Evolutionary conservation across 2,797 vertebrate species (phyloP).

Genomic region (Enteromius fasciolatus): DNA sequence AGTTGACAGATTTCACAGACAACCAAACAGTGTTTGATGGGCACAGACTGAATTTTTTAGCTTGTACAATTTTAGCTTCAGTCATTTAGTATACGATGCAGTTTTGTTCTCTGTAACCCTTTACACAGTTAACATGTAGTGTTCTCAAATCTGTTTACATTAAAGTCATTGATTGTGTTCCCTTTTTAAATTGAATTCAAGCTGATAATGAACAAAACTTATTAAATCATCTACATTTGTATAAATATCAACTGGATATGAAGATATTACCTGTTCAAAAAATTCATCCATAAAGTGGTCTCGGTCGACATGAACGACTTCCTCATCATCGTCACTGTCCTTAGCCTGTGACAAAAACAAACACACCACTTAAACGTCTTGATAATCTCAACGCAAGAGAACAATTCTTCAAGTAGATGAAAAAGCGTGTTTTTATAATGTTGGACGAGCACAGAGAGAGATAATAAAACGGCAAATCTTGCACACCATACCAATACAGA

Average conservation of each 20-base stretch:
- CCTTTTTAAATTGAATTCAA: background rate
- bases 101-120: background rate
- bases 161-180: background rate
- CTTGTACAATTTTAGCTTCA: background rate
- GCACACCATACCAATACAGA: background rate
- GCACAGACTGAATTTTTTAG: background rate
- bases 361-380: background rate
- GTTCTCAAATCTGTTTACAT: background rate
- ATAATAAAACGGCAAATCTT: background rate
- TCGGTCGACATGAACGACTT: slow-evolving; percentile 90
- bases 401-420: background rate
- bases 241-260: background rate
- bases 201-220: background rate
- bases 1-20: background rate
- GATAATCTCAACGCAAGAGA: background rate
- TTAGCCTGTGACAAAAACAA: slow-evolving; percentile 79
- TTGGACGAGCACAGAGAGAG: too few species aligned
- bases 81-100: background rate
- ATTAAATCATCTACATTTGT: background rate
- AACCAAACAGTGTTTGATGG: background rate
- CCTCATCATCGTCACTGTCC: slow-evolving; percentile 94
- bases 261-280: slow-evolving; percentile 86
- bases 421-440: too few species aligned
- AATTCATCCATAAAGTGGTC: slow-evolving; percentile 97
- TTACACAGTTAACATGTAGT: background rate